These are phyloP conservation scores for Neotoxoptera formosana DNA, from an alignment of 1,140 invertebrate genomes.

Conservation along the genomic window DNA sequence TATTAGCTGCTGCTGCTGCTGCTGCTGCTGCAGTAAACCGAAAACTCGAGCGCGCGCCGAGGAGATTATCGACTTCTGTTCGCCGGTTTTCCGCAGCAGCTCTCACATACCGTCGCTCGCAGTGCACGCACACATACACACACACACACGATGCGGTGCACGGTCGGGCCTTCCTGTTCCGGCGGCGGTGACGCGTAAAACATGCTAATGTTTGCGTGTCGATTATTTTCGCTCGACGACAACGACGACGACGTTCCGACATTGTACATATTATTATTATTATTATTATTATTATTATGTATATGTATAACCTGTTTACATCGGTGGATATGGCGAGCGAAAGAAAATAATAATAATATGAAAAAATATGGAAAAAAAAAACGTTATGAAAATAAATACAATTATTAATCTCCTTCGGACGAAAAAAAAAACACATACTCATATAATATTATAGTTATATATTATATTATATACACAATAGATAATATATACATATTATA, in stretches of 20 bases:
- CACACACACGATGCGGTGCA: neutral
- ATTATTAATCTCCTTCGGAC: neutral
- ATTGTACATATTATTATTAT: neutral
- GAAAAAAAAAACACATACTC: neutral
- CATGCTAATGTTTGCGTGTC: slow-evolving; percentile 25
- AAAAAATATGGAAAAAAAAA: neutral
- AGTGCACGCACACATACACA: neutral
- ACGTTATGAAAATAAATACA: slow-evolving; percentile 3
- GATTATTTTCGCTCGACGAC: neutral
- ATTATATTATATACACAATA: neutral
- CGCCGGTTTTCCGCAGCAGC: neutral
- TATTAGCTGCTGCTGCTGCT: neutral
- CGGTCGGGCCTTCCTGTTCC: neutral
- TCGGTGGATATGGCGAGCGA: neutral
- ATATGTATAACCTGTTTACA: slow-evolving; percentile 19
- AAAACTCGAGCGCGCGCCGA: neutral
- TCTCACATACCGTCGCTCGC: neutral
- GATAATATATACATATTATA: neutral
- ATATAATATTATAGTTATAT: neutral
- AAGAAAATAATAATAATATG: neutral
- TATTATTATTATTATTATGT: neutral
- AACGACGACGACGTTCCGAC: neutral
- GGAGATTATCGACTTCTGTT: slow-evolving; percentile 38
- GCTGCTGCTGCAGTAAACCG: neutral
- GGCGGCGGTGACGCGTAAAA: slow-evolving; percentile 26